Conservation (phyloP, 2,888 invertebrate species). For the Epirrhoe tristata region DNA sequence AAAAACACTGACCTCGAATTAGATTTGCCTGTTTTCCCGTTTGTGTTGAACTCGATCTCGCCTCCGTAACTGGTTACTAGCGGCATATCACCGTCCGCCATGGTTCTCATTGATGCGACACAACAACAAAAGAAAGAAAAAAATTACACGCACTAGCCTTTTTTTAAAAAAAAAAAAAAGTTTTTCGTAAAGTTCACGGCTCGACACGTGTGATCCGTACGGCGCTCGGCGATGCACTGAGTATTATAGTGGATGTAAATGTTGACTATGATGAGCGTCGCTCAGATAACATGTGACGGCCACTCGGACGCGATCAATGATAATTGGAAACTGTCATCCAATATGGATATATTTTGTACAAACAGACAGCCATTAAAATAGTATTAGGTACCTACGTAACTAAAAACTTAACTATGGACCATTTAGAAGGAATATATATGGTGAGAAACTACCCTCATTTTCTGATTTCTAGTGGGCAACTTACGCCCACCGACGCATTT, state of each 20-base stretch:
- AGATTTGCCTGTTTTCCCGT: slow-evolving; percentile 73
- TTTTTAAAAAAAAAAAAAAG: slow-evolving; percentile 39
- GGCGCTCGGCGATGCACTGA: slow-evolving; percentile 68
- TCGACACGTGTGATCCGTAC: slow-evolving; percentile 47
- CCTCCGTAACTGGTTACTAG: slow-evolving; percentile 76
- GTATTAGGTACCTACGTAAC: too few relatives aligned
- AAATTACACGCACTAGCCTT: not conserved
- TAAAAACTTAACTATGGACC: too few relatives aligned
- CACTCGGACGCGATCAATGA: slow-evolving; percentile 68
- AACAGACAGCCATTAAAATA: too few relatives aligned
- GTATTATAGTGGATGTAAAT: slow-evolving; percentile 64
- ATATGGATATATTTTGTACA: slow-evolving; percentile 9
- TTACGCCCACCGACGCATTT: too few relatives aligned
- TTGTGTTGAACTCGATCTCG: slow-evolving; percentile 76
- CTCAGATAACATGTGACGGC: slow-evolving; percentile 75
- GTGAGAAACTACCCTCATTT: too few relatives aligned
- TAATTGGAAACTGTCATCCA: slow-evolving; percentile 73
- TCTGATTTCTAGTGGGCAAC: too few relatives aligned
- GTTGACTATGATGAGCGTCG: slow-evolving; percentile 70
- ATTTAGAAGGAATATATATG: too few relatives aligned
- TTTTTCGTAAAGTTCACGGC: slow-evolving; percentile 13
- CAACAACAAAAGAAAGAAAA: not conserved
- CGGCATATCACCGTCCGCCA: slow-evolving; percentile 81
- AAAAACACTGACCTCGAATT: slow-evolving; percentile 76
- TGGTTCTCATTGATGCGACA: slow-evolving; percentile 52